phyloP scores from a whole-genome alignment of 2,113 vertebrate species.

The Phasianus colchicus region DNA sequence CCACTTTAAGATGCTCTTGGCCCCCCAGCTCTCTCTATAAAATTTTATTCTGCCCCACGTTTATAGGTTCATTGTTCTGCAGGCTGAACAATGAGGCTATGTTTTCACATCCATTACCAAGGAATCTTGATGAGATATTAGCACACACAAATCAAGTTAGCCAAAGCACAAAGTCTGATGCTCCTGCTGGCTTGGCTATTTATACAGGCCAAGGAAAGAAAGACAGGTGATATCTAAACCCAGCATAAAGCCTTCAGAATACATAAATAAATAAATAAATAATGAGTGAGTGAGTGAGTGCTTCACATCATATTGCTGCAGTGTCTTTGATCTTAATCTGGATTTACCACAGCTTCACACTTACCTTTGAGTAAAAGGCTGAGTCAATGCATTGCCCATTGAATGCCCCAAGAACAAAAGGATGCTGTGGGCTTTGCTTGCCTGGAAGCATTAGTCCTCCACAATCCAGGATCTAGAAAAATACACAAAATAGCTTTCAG shows the following conservation, averaged over 20 bases:
- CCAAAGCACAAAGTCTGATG: not conserved
- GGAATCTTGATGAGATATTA: conserved; percentile 27
- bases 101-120: not conserved
- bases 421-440: not conserved
- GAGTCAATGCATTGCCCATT: not conserved
- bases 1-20: not conserved
- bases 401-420: not conserved
- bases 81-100: not conserved
- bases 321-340: conserved; percentile 40
- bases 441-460: not conserved
- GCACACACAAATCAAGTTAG: not conserved
- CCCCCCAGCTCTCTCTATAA: not conserved
- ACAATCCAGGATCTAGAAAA: not conserved
- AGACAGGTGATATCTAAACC: conserved; percentile 56
- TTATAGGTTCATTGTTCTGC: not conserved
- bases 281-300: not conserved
- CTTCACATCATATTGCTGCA: conserved; percentile 14
- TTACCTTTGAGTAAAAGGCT: not conserved
- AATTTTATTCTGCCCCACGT: not conserved
- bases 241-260: conserved; percentile 27
- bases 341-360: conserved; percentile 14
- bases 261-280: not conserved
- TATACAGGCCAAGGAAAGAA: conserved; percentile 27
- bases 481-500: not conserved
- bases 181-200: conserved; percentile 46